Evolutionary conservation across 1,140 invertebrate genomes (phyloP), one percentile per base, ranked within the genome.

Genomic region (Philaenus spumarius): DNA sequence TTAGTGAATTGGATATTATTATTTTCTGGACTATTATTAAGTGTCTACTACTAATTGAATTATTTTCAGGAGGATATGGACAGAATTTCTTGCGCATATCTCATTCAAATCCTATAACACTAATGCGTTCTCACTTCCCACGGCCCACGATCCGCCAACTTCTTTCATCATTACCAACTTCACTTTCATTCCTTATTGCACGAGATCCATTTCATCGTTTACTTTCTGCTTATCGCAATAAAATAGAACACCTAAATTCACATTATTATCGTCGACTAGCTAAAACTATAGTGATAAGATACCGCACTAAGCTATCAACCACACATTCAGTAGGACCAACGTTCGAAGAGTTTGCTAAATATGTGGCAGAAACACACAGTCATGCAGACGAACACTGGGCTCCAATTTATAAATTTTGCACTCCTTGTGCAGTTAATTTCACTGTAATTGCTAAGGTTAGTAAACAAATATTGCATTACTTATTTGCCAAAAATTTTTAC

Each of bases 151-250:
- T 84, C 1, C 78, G 83, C 52, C 81, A 87, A 65, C 75, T 86
- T 34, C 75, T 75, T 59, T 77, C 77, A 61, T 83, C 80, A 15
- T 77, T 87, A 23, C 71, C 72, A 57, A 77, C 80, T 66, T 84
- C 82, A 46, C 75, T 87, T 43, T 86, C 87, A 50, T 92, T 95
- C 67, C 76, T 95, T 43, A 93, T 96, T 62, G 90, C 90, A 0
- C 77, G 93, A 54, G 89, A 95, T 76, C 93, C 93, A 3, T 82
- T 95, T 60, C 91, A 96, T 70, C 78, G 93, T 66, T 75, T 95
- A 24, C 79, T 95, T 37, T 93, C 89, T 35, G 91, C 90, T n/a
- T 96, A 94, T 74, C 81, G 90, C 64, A 91, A 93, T 69, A 95
- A 94, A 75, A 80, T 95, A 54, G 67, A 71, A 51, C 67, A 68